phyloP scores from a whole-genome alignment of 2,797 vertebrate species.

The Sebastiscus albofasciatus region DNA sequence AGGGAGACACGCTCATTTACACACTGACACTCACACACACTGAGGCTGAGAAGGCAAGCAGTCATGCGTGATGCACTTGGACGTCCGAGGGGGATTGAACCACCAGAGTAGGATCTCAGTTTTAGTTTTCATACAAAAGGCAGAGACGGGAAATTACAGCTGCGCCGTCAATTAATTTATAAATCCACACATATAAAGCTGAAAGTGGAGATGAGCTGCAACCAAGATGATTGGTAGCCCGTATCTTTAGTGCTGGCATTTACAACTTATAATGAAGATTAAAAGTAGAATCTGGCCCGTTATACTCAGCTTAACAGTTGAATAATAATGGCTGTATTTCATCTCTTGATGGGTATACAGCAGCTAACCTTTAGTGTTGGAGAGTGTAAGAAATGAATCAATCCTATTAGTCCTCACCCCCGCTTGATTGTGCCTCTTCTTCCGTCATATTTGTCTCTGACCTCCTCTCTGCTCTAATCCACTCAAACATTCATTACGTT shows the following conservation, averaged over 20 bases:
- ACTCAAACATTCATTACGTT: slow-evolving; percentile 50
- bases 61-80: slow-evolving; percentile 40
- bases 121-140: slow-evolving; percentile 18
- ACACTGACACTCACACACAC: slow-evolving; percentile 4
- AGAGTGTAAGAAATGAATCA: slow-evolving; percentile 14
- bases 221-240: slow-evolving; percentile 42
- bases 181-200: not conserved
- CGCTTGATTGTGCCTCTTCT: not conserved
- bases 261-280: slow-evolving; percentile 57
- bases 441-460: slow-evolving; percentile 11
- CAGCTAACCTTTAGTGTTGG: slow-evolving; percentile 28
- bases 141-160: slow-evolving; percentile 43
- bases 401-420: not conserved
- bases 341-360: slow-evolving; percentile 1
- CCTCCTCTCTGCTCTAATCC: slow-evolving; percentile 11
- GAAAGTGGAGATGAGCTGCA: slow-evolving; percentile 15
- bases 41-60: slow-evolving; percentile 15
- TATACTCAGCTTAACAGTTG: slow-evolving; percentile 29
- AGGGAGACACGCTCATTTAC: slow-evolving; percentile 34
- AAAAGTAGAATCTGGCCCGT: slow-evolving; percentile 8
- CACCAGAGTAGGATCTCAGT: slow-evolving; percentile 25
- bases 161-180: slow-evolving; percentile 29
- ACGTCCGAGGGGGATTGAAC: slow-evolving; percentile 34
- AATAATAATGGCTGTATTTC: slow-evolving; percentile 37
- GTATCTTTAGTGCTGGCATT: slow-evolving; percentile 47